Conservation (phyloP, 2,797 vertebrate species). For the Odontamblyopus lacepedii region DNA sequence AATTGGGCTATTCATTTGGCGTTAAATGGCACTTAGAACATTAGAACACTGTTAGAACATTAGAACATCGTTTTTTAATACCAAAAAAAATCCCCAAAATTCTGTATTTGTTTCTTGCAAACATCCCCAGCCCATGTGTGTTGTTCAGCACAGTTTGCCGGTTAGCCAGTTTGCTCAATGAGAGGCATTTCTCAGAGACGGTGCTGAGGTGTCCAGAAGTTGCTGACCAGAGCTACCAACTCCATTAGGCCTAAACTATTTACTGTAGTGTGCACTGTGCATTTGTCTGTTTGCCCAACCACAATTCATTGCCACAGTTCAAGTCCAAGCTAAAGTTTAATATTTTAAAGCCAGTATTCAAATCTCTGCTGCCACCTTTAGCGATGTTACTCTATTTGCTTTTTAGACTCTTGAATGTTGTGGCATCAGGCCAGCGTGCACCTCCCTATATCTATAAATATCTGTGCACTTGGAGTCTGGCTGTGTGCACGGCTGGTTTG, state of each 20-base stretch:
- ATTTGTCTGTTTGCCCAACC: background rate
- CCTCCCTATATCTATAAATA: constrained; percentile 69
- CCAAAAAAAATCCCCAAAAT: too few relatives aligned
- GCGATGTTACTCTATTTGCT: constrained; percentile 16
- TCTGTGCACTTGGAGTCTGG: constrained; percentile 51
- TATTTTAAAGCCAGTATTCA: constrained; percentile 10
- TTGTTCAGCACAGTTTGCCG: too few relatives aligned
- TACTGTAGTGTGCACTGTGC: constrained; percentile 7
- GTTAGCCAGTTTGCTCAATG: constrained; percentile 53
- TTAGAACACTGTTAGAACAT: too few relatives aligned
- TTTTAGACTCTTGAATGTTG: constrained; percentile 41
- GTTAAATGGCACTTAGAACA: too few relatives aligned
- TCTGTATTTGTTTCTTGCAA: too few relatives aligned
- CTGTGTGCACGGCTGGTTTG: constrained; percentile 55
- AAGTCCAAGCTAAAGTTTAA: background rate
- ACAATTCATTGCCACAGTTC: background rate
- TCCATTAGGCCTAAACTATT: constrained; percentile 1
- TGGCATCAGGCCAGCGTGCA: constrained; percentile 55
- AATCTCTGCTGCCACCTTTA: constrained; percentile 10
- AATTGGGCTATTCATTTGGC: too few relatives aligned
- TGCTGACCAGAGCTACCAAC: constrained; percentile 20
- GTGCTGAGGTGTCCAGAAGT: constrained; percentile 35
- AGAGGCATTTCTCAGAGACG: constrained; percentile 44
- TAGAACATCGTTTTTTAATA: too few relatives aligned
- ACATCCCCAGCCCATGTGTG: too few relatives aligned